Base-by-base conservation (phyloP, 2,797 vertebrate genomes). In the Clarias pachynema region DNA sequence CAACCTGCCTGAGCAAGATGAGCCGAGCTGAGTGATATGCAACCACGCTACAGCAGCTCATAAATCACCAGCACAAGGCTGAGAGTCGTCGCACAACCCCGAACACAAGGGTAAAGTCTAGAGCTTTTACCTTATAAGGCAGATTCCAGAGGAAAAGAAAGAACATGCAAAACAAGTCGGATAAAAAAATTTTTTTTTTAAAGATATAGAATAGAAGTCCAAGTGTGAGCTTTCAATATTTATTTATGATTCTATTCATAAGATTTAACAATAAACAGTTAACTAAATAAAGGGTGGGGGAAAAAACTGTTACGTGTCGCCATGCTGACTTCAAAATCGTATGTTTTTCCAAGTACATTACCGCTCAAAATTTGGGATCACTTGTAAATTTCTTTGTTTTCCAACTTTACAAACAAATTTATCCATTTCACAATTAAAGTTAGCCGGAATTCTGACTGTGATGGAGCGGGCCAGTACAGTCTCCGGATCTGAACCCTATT, bases 41-140 rank as follows among this genome's bases (percentile, higher is more conserved):
- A 88, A 83, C 89, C 80, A 74, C 89, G 93, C 93, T 91, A 93
- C 91, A 92, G 87, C 85, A 85, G 90, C 89, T 87, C 91, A 88
- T 94, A 92, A 93, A 95, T 93, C 92, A 91, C 83, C 87, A 75
- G 80, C 80, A 60, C n/a, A 83, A 73, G 85, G 72, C 62, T 31
- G 63, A 79, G 60, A 0, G 7, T 70, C 72, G 37, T 60, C 40
- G 83, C 24, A 26, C 26, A 82, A 34, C n/a, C 62, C 26, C 26
- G 68, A 86, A 79, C 22, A 72, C 68, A 34, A 31, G 68, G 66
- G 44, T 16, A 72, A 10, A 37, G 29, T 53, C 34, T 49, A 44
- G 15, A 20, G 18, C n/a, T 56, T 53, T 62, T 20, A 14, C 4
- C 24, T 59, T 56, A 34, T 12, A 34, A 59, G 29, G 29, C 4